Conservation (phyloP, 2,113 vertebrate species). For the Pontoporia blainvillei region DNA sequence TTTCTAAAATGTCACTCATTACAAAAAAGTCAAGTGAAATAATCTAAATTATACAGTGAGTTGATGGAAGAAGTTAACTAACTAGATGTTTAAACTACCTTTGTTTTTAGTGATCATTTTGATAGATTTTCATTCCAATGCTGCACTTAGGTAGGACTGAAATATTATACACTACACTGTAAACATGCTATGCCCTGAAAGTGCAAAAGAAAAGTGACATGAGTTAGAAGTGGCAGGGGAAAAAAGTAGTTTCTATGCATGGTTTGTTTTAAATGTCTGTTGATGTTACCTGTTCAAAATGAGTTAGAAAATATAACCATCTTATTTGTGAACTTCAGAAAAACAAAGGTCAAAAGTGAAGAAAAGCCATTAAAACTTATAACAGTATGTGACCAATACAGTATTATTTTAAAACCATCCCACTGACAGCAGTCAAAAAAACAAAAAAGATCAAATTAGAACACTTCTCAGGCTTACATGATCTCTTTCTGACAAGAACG, state of each 20-base stretch:
- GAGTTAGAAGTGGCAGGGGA: not conserved
- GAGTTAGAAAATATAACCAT: not conserved
- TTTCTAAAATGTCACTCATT: slow-evolving; percentile 27
- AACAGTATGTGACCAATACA: not conserved
- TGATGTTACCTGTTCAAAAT: not conserved
- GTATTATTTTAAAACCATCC: not conserved
- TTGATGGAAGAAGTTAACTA: not conserved
- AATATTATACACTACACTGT: not conserved
- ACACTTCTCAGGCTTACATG: not conserved
- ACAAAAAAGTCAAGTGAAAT: slow-evolving; percentile 5
- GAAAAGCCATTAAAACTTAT: not conserved
- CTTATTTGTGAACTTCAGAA: not conserved
- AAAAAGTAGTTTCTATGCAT: not conserved
- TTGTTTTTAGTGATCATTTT: not conserved
- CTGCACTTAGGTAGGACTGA: not conserved
- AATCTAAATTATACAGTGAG: not conserved
- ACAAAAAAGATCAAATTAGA: not conserved
- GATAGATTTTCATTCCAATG: not conserved
- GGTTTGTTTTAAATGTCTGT: not conserved
- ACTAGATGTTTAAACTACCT: not conserved
- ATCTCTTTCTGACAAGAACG: not conserved
- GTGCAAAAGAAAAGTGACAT: not conserved
- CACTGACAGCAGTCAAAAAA: not conserved
- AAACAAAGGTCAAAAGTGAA: not conserved
- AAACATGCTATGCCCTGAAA: not conserved